A percentile compares a stretch with the other conserved stretches of the same genome.
These are phyloP conservation scores for Hippoglossus stenolepis DNA, from an alignment of 2,113 vertebrate species.

Conservation along the genomic window DNA sequence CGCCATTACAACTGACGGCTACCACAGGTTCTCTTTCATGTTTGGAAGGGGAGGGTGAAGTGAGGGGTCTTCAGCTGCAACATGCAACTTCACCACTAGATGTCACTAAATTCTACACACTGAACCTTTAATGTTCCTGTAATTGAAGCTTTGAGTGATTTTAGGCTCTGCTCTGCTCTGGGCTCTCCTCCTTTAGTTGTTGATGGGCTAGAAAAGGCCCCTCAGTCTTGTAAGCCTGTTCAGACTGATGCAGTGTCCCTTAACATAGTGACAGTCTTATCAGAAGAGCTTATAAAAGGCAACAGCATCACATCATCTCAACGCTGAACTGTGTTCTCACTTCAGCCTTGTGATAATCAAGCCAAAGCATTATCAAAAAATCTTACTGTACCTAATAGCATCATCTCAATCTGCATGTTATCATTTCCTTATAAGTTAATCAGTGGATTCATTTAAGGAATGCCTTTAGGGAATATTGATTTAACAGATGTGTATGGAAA, in stretches of 20 bases:
- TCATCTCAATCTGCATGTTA: constrained; percentile 17
- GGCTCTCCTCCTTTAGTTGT: background rate
- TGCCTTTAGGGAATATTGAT: background rate
- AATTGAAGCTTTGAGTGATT: background rate
- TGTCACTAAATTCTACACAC: too few species aligned
- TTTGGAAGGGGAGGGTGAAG: too few species aligned
- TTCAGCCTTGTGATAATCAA: constrained; percentile 24
- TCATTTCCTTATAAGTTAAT: background rate
- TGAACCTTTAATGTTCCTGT: too few species aligned
- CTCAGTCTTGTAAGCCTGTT: background rate
- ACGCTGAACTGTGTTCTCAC: constrained; percentile 24
- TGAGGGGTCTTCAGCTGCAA: too few species aligned
- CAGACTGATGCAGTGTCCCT: constrained; percentile 16
- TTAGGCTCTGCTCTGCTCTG: background rate
- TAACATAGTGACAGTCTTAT: constrained; percentile 58
- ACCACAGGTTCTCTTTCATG: too few species aligned
- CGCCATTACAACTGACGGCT: too few species aligned
- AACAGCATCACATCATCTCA: constrained; percentile 35
- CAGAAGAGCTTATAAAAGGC: constrained; percentile 33
- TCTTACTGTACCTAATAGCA: background rate
- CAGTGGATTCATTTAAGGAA: background rate
- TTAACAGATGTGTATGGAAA: background rate
- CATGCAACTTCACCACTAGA: too few species aligned
- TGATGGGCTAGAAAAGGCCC: too few species aligned
- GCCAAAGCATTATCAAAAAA: constrained; percentile 1